A percentile compares a stretch with the other conserved stretches of the same genome.
phyloP scores from a whole-genome alignment of 2,888 invertebrate species.

The Harpalus rubripes region DNA sequence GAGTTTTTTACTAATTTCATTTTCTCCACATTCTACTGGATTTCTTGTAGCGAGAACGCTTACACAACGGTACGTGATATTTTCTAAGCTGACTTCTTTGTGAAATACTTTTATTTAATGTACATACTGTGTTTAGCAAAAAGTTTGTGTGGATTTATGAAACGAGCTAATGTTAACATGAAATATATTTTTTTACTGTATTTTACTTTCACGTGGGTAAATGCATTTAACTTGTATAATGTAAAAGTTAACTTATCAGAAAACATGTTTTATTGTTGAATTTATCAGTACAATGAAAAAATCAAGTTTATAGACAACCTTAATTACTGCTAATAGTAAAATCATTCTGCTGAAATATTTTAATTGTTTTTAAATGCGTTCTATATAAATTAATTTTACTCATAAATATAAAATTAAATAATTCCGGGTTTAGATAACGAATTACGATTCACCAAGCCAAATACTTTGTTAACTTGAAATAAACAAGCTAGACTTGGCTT shows the following conservation, averaged over 20 bases:
- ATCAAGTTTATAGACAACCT: background rate
- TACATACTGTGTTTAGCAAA: background rate
- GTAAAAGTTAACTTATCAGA: background rate
- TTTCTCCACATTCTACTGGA: conserved; percentile 19
- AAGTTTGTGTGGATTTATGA: background rate
- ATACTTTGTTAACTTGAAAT: no score
- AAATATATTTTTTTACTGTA: conserved; percentile 4
- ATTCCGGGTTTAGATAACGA: no score
- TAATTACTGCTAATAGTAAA: background rate
- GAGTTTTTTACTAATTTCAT: conserved; percentile 29
- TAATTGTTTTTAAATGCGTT: no score
- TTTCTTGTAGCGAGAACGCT: background rate
- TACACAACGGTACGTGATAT: background rate
- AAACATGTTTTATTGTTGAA: background rate
- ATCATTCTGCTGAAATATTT: no score
- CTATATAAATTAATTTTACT: no score
- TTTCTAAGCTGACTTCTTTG: background rate
- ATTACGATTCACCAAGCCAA: no score
- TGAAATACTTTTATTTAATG: background rate
- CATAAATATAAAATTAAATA: no score
- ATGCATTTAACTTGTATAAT: background rate
- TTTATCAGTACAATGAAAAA: background rate
- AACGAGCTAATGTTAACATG: background rate
- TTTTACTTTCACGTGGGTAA: background rate
- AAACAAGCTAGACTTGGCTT: no score